These are phyloP conservation scores for Tetramorium parvispinum DNA, from an alignment of 1,140 invertebrate genomes.

Conservation along the genomic window DNA sequence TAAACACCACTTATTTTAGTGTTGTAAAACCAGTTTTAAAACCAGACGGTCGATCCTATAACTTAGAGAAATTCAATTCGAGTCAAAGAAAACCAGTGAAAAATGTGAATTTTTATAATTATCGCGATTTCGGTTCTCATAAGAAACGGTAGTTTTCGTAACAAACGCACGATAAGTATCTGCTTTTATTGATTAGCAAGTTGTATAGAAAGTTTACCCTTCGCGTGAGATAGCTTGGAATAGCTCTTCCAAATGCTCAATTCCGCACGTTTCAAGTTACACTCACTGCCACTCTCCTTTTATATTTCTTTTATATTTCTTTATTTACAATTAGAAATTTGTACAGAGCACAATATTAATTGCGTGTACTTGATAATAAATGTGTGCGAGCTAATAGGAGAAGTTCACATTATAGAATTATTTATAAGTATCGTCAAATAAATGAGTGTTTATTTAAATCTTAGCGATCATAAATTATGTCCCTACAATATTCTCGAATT, in stretches of 20 bases:
- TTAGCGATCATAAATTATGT: conserved; percentile 1
- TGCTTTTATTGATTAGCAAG: conserved; percentile 69
- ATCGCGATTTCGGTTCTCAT: conserved; percentile 17
- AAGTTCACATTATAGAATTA: conserved; percentile 76
- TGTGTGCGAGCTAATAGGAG: conserved; percentile 61
- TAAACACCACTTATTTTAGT: background rate
- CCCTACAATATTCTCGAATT: conserved; percentile 90
- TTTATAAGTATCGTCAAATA: conserved; percentile 81
- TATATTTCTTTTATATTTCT: conserved; percentile 58
- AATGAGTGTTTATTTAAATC: conserved; percentile 76
- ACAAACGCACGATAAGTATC: conserved; percentile 7
- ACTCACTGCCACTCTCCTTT: conserved; percentile 36
- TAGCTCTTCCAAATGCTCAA: conserved; percentile 52
- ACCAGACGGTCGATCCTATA: background rate
- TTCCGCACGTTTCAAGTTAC: conserved; percentile 50
- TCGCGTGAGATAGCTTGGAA: conserved; percentile 48
- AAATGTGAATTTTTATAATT: background rate
- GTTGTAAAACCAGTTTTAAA: background rate
- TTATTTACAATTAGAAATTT: conserved; percentile 74
- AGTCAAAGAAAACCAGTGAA: background rate
- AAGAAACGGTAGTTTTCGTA: conserved; percentile 32
- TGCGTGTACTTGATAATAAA: conserved; percentile 65
- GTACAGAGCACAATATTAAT: conserved; percentile 76
- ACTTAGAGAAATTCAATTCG: background rate
- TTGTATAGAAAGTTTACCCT: conserved; percentile 76